Conservation (phyloP, 2,113 vertebrate genomes). For the Upupa epops region DNA sequence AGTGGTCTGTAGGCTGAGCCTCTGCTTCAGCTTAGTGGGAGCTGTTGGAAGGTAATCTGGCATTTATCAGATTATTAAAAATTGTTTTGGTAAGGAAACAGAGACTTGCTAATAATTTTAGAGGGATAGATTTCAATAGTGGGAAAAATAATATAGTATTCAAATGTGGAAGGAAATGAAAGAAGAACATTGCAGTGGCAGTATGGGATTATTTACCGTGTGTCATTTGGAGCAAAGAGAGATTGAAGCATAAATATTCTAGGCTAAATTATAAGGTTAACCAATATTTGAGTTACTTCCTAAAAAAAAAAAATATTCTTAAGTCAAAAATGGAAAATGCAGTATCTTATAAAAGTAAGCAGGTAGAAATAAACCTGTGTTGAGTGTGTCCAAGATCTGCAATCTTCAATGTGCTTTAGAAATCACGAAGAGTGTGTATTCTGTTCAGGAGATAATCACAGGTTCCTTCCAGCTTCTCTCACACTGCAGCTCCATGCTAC, state of each 20-base stretch:
- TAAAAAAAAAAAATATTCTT: background rate
- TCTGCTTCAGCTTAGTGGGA: background rate
- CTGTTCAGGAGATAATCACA: too few species aligned
- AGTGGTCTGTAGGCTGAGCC: background rate
- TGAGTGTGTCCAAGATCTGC: background rate
- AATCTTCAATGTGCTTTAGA: background rate
- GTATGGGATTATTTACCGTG: background rate
- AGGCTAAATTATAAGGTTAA: background rate
- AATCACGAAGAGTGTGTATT: background rate
- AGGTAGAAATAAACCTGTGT: background rate
- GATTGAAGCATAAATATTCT: background rate
- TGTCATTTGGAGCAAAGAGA: background rate
- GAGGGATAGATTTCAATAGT: background rate
- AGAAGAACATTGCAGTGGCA: background rate
- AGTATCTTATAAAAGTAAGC: background rate
- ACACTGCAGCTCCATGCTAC: too few species aligned
- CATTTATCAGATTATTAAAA: background rate
- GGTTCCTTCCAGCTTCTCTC: too few species aligned
- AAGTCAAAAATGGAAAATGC: background rate
- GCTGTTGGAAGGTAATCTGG: background rate
- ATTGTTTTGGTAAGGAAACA: background rate
- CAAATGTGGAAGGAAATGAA: background rate
- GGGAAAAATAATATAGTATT: background rate
- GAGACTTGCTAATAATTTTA: background rate
- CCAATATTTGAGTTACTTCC: background rate